phyloP scores from a whole-genome alignment of 2,113 vertebrate species.

The Syngnathoides biaculeatus region DNA sequence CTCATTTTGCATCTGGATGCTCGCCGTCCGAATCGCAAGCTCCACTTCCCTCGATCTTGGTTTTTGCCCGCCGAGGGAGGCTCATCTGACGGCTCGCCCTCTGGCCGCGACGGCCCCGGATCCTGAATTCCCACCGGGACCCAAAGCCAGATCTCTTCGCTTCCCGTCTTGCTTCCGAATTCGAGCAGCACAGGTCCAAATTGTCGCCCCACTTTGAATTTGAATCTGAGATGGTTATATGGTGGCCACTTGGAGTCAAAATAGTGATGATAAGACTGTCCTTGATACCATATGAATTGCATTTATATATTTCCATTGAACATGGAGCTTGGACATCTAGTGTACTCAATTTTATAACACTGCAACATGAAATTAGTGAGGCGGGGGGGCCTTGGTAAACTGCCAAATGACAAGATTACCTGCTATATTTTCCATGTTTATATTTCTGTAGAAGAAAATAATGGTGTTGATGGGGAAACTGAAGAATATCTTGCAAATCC shows the following conservation, averaged over 20 bases:
- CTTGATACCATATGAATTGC: too few relatives aligned
- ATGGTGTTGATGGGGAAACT: too few relatives aligned
- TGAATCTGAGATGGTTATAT: background rate
- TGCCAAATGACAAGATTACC: too few relatives aligned
- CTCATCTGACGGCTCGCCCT: slow-evolving; percentile 43
- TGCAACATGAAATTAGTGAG: too few relatives aligned
- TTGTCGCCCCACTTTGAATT: background rate
- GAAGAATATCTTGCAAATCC: too few relatives aligned
- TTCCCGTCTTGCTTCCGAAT: slow-evolving; percentile 24
- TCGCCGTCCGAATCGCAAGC: slow-evolving; percentile 34
- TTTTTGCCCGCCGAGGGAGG: slow-evolving; percentile 32
- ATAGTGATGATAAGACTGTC: background rate
- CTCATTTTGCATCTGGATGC: slow-evolving; percentile 25
- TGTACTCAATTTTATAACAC: too few relatives aligned
- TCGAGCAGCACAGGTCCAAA: slow-evolving; percentile 5
- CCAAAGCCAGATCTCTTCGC: slow-evolving; percentile 17
- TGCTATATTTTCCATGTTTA: too few relatives aligned
- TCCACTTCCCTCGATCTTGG: background rate
- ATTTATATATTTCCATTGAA: too few relatives aligned
- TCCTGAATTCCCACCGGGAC: slow-evolving; percentile 30
- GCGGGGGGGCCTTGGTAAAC: too few relatives aligned
- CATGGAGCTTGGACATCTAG: too few relatives aligned
- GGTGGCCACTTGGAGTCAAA: background rate
- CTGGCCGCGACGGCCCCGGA: slow-evolving; percentile 35
- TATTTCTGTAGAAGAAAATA: too few relatives aligned